These are phyloP conservation scores for Melanotaenia boesemani DNA, from an alignment of 2,797 vertebrate genomes.

Conservation along the genomic window DNA sequence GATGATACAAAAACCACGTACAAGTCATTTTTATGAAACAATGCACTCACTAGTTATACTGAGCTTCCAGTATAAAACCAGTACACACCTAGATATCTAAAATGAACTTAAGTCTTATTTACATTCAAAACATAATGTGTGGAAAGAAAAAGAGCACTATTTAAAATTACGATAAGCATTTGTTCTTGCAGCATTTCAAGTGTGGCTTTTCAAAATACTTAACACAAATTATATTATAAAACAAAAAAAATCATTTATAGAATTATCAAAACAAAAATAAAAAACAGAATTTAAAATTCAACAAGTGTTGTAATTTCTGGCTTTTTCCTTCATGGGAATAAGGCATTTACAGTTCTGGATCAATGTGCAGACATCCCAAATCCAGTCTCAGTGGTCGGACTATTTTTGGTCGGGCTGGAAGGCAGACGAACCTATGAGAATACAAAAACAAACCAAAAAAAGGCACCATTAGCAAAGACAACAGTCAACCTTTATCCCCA, in stretches of 20 bases:
- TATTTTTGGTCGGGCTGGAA: slow-evolving; percentile 62
- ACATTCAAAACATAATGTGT: slow-evolving; percentile 31
- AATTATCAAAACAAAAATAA: slow-evolving; percentile 26
- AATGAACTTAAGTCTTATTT: slow-evolving; percentile 55
- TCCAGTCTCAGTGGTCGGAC: slow-evolving; percentile 75
- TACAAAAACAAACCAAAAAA: slow-evolving; percentile 24
- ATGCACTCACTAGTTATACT: slow-evolving; percentile 32
- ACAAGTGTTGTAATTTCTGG: slow-evolving; percentile 22
- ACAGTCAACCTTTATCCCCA: background rate
- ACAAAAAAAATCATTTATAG: slow-evolving; percentile 75
- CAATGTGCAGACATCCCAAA: slow-evolving; percentile 20
- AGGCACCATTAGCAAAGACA: background rate
- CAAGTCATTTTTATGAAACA: slow-evolving; percentile 47
- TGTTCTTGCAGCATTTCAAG: slow-evolving; percentile 33
- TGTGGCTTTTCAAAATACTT: slow-evolving; percentile 40
- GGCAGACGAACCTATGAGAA: slow-evolving; percentile 67
- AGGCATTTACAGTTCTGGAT: slow-evolving; percentile 45
- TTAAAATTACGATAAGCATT: slow-evolving; percentile 43
- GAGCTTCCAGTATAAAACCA: slow-evolving; percentile 64
- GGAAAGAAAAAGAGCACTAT: slow-evolving; percentile 38
- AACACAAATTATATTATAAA: slow-evolving; percentile 60
- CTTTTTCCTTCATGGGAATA: slow-evolving; percentile 38
- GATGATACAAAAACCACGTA: slow-evolving; percentile 58
- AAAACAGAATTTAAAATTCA: slow-evolving; percentile 7
- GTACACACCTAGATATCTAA: slow-evolving; percentile 56